Conservation (phyloP, 1,140 invertebrate species). For the Brachionus calyciflorus region DNA sequence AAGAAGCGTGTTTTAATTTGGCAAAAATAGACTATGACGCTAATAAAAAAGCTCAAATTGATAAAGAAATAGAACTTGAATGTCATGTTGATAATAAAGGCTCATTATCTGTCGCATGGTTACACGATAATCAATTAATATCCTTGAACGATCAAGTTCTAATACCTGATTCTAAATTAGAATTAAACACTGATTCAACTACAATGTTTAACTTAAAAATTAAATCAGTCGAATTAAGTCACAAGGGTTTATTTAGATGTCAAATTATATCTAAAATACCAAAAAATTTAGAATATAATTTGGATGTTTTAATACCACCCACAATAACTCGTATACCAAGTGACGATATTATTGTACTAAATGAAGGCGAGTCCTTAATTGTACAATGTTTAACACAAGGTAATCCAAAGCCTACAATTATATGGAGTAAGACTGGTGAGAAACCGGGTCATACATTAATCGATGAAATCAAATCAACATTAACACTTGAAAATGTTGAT, state of each 20-base stretch:
- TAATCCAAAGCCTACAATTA: conserved; percentile 15
- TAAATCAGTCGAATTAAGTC: not conserved
- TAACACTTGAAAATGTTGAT: conserved; percentile 18
- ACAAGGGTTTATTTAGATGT: conserved; percentile 25
- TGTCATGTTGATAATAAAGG: conserved; percentile 39
- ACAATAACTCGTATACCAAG: conserved; percentile 19
- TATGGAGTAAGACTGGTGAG: conserved; percentile 40
- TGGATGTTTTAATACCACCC: not conserved
- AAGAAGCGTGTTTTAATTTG: conserved; percentile 11
- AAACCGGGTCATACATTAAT: conserved; percentile 32
- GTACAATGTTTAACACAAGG: conserved; percentile 39
- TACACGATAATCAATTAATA: conserved; percentile 40
- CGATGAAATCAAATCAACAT: not conserved
- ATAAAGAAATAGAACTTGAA: conserved; percentile 2
- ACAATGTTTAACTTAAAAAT: conserved; percentile 33
- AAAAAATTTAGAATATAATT: conserved; percentile 38
- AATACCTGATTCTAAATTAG: conserved; percentile 14
- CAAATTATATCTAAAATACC: conserved; percentile 25
- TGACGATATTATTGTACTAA: conserved; percentile 12
- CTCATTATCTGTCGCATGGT: conserved; percentile 22
- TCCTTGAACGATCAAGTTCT: conserved; percentile 14
- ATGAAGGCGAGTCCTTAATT: conserved; percentile 38
- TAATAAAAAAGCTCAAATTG: conserved; percentile 9
- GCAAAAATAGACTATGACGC: not conserved
- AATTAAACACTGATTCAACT: not conserved